Evolutionary conservation across 2,797 vertebrate genomes (phyloP), one percentile per base, ranked within the genome.

Genomic region (Petrocephalus sullivani): DNA sequence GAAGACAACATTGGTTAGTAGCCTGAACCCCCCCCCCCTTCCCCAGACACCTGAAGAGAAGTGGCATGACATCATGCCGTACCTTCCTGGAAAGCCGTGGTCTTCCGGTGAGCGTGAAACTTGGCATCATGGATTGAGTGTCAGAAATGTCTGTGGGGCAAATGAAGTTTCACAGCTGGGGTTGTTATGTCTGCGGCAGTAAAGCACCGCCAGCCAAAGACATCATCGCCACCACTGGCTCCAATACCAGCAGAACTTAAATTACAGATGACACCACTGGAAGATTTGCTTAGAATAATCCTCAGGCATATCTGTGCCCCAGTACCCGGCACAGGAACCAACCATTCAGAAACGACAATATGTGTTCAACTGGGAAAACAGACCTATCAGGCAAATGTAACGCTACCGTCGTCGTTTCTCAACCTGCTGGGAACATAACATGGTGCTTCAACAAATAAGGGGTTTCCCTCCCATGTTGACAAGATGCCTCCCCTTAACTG

Each of bases 281-380:
- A 89, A 89, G 89, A 71, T 81, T 87, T 88, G 81, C 87, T 89
- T 61, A 49, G 41, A 88, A 64, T 82, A 58, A 85, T 88, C 87
- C 83, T 87, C 87, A 21, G 89, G 89, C 89, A 57, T 71, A 57
- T 56, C 28, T 46, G 33, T 33, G 28, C 85, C 87, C 53, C 51
- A 60, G 56, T 67, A 89, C 87, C 88, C 71, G 60, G 78, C 91
- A 75, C 85, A 28, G 46, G 86, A 87, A 90, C 87, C 64, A 89
- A 33, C 57, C 91, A 82, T 90, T 91, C 88, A 23, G 89, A 87
- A 78, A 81, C 89, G 91, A 91, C 92, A 91, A 88, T 81, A 67
- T 64, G 41, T 16, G 41, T 67, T 64, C 58, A 86, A 88, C 75
- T 46, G 23, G 64, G 82, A 85, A 86, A 75, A 88, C 67, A 85